Base-by-base conservation (phyloP, 2,113 vertebrate genomes). In the Tachysurus vachellii region DNA sequence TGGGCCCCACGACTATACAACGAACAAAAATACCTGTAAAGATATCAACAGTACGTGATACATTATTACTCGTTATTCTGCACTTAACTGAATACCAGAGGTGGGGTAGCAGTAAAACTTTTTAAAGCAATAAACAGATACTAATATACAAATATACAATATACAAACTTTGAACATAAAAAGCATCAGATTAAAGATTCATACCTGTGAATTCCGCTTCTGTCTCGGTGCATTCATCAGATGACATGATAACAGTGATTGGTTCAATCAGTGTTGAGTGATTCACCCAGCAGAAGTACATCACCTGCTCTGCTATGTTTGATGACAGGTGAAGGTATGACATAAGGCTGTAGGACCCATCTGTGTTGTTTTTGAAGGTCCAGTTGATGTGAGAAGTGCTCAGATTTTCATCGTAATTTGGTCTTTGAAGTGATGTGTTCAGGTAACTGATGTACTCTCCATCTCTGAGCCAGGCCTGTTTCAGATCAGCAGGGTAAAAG, bases 211-310 rank as follows among this genome's bases (percentile, higher is more conserved):
- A 84, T 62, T 4, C 10, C 73, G 53, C 56, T 17, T 17, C 9
- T 50, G 4, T 36, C 19, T 76, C 76, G 26, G 44, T 62, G 14
- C 85, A 89, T 26, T 44, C 76, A 86, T 57, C 36, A 9, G 82
- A 54, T 36, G 80, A 88, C 19, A 87, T 77, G 53, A 64, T 87
- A 31, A 73, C 83, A 28, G 59, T 59, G n/a, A 86, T 70, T 4
- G 82, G 86, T 31, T 84, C 23, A 31, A 36, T 84, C 42, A 91
- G 86, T 14, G 84, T 70, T 1, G 87, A 86, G 81, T 91, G 91
- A 80, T 89, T 91, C 71, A 91, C 83, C 88, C 87, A 90, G 89
- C 91, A 91, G 79, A 28, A 62, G 64, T 80, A 90, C 57, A 89
- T 47, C 44, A 47, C 44, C 44, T 47, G 44, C 44, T 47, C 47